Evolutionary conservation across 1,140 invertebrate genomes (phyloP).

Genomic region (Pseudomyrmex dendroicus): DNA sequence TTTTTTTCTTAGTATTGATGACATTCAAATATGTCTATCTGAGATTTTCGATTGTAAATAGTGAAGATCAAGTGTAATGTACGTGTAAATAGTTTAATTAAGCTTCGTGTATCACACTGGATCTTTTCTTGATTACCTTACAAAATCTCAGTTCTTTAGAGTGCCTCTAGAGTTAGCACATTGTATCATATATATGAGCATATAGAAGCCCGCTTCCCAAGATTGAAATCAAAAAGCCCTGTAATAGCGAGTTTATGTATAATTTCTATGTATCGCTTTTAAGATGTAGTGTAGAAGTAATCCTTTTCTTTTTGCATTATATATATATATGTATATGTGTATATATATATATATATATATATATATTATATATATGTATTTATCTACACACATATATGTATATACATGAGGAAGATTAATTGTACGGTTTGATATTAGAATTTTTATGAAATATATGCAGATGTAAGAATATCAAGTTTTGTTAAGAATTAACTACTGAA

Average conservation of each 20-base stretch:
- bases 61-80: conserved; percentile 71
- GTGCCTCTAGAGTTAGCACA: conserved; percentile 59
- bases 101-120: conserved; percentile 73
- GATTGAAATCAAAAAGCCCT: conserved; percentile 65
- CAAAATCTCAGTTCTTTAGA: conserved; percentile 55
- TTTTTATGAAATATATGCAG: conserved; percentile 56
- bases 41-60: conserved; percentile 58
- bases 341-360: too few species aligned
- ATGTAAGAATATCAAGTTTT: conserved; percentile 39
- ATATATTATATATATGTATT: too few species aligned
- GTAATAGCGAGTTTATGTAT: conserved; percentile 24
- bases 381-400: neutral
- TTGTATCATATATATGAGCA: conserved; percentile 60
- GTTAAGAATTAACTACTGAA: conserved; percentile 26
- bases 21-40: conserved; percentile 33
- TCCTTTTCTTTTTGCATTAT: conserved; percentile 41
- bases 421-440: conserved; percentile 68
- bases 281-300: conserved; percentile 48
- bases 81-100: conserved; percentile 74
- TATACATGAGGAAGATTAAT: conserved; percentile 47
- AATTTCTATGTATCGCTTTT: conserved; percentile 36
- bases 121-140: conserved; percentile 68
- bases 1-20: conserved; percentile 11
- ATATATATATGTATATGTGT: too few species aligned
- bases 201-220: conserved; percentile 32